phyloP scores from a whole-genome alignment of 2,797 vertebrate species.

The Tenualosa thibaudeaui region DNA sequence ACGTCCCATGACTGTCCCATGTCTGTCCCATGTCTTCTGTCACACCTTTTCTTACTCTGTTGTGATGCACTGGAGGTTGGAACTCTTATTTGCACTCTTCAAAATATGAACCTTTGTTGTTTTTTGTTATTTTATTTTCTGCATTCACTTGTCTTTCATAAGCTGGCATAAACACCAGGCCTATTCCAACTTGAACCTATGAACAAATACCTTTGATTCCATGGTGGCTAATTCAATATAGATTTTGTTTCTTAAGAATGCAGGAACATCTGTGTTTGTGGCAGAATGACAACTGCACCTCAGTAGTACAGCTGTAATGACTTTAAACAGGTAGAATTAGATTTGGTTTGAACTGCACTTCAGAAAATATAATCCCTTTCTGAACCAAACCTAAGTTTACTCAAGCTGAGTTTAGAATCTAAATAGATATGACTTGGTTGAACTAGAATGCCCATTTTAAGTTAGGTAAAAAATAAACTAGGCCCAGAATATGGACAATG shows the following conservation, averaged over 20 bases:
- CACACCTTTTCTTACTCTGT: not conserved
- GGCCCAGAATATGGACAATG: not conserved
- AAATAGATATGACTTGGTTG: no score
- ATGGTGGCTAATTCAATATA: not conserved
- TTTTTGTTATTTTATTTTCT: no score
- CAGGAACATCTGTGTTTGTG: not conserved
- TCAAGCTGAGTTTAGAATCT: no score
- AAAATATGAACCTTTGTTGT: not conserved
- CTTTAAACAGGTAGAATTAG: constrained; percentile 1
- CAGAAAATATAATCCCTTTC: not conserved
- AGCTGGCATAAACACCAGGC: not conserved
- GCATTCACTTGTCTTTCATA: not conserved
- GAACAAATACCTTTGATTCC: not conserved
- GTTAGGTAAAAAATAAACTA: no score
- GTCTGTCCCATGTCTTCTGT: not conserved
- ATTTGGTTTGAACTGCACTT: constrained; percentile 17
- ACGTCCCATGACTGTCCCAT: not conserved
- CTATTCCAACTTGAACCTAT: not conserved
- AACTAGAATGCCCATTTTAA: no score
- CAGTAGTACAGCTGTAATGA: not conserved
- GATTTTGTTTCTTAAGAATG: not conserved
- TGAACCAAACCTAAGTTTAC: not conserved
- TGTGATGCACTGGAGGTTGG: not conserved
- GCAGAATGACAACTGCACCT: not conserved
- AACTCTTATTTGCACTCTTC: not conserved